These are phyloP conservation scores for Calycopis cecrops DNA, from an alignment of 1,140 invertebrate species.

Conservation along the genomic window DNA sequence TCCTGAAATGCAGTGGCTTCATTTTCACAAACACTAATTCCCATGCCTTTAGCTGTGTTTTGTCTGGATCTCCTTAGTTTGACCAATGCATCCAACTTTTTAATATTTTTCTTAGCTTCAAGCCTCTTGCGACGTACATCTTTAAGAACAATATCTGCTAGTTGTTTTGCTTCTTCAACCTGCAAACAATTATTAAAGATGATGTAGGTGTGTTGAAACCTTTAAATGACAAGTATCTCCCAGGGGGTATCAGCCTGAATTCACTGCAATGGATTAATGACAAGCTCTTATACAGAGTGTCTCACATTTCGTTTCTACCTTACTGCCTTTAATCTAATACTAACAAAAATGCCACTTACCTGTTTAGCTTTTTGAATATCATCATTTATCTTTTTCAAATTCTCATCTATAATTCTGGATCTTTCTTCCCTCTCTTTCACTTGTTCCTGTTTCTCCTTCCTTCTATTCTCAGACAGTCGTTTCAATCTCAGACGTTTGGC, in stretches of 20 bases:
- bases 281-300: too few species aligned
- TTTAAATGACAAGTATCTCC: too few species aligned
- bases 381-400: conserved; percentile 77
- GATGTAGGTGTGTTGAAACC: too few species aligned
- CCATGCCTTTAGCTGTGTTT: conserved; percentile 77
- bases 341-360: too few species aligned
- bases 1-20: conserved; percentile 37
- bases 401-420: conserved; percentile 77
- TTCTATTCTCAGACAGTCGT: conserved; percentile 59
- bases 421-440: conserved; percentile 59
- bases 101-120: conserved; percentile 79
- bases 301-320: too few species aligned
- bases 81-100: conserved; percentile 77
- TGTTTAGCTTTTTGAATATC: conserved; percentile 78
- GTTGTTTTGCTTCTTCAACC: conserved; percentile 79
- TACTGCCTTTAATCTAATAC: too few species aligned
- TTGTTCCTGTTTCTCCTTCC: conserved; percentile 56
- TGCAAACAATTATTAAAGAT: too few species aligned
- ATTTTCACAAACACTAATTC: conserved; percentile 71
- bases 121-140: conserved; percentile 81
- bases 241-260: too few species aligned
- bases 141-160: conserved; percentile 81
- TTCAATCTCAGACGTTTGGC: conserved; percentile 76
- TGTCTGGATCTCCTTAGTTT: conserved; percentile 79
- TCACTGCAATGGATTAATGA: too few species aligned